Conservation (phyloP, 2,113 vertebrate species). For the Hassar affinis region DNA sequence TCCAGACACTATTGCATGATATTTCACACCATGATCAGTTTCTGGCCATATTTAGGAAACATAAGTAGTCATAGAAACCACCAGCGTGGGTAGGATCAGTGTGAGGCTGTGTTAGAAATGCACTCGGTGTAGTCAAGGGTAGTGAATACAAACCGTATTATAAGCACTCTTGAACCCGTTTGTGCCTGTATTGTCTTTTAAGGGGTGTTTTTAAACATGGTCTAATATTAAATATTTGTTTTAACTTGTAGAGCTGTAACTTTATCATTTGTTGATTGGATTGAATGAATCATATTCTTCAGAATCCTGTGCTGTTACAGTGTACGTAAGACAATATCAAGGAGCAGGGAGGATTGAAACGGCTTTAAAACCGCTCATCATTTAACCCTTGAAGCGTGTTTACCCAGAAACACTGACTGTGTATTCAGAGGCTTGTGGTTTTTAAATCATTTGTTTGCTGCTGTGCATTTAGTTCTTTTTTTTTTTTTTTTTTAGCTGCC, state of each 20-base stretch:
- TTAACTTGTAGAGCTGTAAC: neutral
- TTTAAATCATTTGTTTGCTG: neutral
- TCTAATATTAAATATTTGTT: neutral
- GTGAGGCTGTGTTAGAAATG: neutral
- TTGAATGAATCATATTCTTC: neutral
- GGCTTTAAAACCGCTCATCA: neutral
- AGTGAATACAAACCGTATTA: neutral
- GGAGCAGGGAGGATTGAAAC: neutral
- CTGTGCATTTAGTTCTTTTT: neutral
- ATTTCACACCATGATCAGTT: neutral
- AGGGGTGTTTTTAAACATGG: neutral
- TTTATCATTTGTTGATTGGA: neutral
- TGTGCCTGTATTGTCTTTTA: neutral
- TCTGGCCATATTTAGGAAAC: neutral
- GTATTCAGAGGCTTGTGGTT: neutral
- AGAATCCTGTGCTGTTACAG: neutral
- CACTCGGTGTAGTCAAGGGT: neutral
- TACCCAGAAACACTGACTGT: neutral
- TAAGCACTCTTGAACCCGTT: conserved; percentile 26
- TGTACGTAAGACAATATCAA: neutral
- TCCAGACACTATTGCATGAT: neutral
- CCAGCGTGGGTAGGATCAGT: neutral
- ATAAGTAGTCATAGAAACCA: neutral
- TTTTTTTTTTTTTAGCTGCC: neutral
- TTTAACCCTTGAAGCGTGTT: no score